Conservation (phyloP, 2,797 vertebrate genomes). For the Acridotheres tristis region DNA sequence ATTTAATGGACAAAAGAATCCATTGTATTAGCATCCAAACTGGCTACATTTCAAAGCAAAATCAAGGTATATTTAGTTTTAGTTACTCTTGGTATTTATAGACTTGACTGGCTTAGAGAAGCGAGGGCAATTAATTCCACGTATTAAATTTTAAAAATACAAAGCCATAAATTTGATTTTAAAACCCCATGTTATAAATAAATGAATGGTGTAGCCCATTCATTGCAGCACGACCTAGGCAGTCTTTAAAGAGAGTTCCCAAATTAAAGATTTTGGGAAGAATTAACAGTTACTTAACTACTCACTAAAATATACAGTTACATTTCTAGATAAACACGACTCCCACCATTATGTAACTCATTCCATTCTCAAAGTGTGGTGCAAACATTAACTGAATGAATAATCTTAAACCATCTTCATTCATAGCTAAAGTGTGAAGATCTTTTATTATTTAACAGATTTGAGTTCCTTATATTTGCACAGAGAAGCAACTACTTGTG, state of each 20-base stretch:
- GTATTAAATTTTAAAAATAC: slow-evolving; percentile 13
- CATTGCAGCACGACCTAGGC: background rate
- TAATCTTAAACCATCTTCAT: background rate
- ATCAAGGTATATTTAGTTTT: background rate
- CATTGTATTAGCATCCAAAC: background rate
- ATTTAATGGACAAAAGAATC: background rate
- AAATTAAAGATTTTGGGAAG: background rate
- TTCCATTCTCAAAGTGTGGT: background rate
- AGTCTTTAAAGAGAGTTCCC: background rate
- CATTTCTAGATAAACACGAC: background rate
- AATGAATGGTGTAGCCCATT: background rate
- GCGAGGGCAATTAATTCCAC: background rate
- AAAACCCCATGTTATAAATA: background rate
- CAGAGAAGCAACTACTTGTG: background rate
- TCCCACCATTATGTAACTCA: background rate
- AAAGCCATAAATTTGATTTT: background rate
- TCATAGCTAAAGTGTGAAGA: background rate
- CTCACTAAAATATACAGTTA: slow-evolving; percentile 34
- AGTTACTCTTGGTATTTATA: background rate
- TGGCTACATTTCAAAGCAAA: background rate
- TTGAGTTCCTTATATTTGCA: background rate
- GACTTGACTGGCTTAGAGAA: slow-evolving; percentile 1
- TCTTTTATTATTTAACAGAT: slow-evolving; percentile 3
- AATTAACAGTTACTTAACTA: slow-evolving; percentile 4
- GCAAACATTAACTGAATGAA: background rate